Conservation (phyloP, 1,140 invertebrate species). For the Octopus sinensis region DNA sequence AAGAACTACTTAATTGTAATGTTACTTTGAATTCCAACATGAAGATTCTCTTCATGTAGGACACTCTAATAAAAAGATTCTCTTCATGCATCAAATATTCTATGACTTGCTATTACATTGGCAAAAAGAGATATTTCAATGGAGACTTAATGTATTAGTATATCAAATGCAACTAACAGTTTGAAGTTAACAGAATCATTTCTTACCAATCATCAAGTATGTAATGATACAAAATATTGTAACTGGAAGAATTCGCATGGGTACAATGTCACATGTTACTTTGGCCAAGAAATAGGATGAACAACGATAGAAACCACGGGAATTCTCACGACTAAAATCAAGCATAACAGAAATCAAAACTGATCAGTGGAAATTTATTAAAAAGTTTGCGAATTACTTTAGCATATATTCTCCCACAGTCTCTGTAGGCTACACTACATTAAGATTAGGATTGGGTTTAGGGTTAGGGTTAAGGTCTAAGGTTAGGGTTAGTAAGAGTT, state of each 20-base stretch:
- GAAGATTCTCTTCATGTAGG: conserved; percentile 1
- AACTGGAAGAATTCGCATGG: conserved; percentile 49
- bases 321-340: conserved; percentile 54
- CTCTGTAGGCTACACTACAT: too few relatives aligned
- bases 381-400: too few relatives aligned
- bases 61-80: not conserved
- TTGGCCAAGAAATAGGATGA: conserved; percentile 55
- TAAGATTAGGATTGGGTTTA: too few relatives aligned
- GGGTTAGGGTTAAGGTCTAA: too few relatives aligned
- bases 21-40: not conserved
- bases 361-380: too few relatives aligned
- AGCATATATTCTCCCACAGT: too few relatives aligned
- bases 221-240: conserved; percentile 46
- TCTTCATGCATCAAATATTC: not conserved
- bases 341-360: too few relatives aligned
- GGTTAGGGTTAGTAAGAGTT: too few relatives aligned
- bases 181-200: not conserved
- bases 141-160: not conserved
- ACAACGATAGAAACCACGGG: conserved; percentile 56
- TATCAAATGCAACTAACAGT: not conserved
- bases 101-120: not conserved
- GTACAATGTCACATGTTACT: conserved; percentile 55
- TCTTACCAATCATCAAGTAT: conserved; percentile 56
- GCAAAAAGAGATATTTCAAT: not conserved
- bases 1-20: too few relatives aligned